Conservation (phyloP, 2,888 invertebrate genomes). For the Tromatobia lineatoria region DNA sequence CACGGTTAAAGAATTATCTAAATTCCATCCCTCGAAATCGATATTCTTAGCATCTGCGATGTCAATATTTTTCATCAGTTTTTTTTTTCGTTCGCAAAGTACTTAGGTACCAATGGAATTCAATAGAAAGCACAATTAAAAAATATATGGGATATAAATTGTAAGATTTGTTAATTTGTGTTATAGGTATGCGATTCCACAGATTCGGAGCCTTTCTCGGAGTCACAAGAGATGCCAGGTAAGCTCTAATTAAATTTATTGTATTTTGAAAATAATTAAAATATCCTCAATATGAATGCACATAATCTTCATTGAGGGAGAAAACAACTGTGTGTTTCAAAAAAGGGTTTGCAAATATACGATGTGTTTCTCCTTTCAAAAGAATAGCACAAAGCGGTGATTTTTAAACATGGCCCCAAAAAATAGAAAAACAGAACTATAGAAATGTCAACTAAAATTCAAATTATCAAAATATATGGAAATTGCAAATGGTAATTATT, state of each 20-base stretch:
- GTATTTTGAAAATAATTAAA: background rate
- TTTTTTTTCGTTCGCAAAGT: too few species aligned
- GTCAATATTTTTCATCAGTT: too few species aligned
- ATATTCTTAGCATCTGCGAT: too few species aligned
- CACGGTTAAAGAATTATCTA: too few species aligned
- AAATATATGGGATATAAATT: conserved; percentile 1
- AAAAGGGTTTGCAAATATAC: background rate
- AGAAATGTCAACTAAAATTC: too few species aligned
- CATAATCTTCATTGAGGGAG: background rate
- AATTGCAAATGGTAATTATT: too few species aligned
- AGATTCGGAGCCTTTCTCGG: conserved; percentile 32
- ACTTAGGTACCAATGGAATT: too few species aligned
- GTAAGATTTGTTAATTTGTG: conserved; percentile 14
- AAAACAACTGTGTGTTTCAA: background rate
- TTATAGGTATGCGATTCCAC: conserved; percentile 49
- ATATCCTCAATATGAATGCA: conserved; percentile 14
- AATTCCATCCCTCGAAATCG: background rate
- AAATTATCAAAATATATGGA: too few species aligned
- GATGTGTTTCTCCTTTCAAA: too few species aligned
- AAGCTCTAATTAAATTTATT: background rate
- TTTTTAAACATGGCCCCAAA: too few species aligned
- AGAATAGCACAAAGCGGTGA: too few species aligned
- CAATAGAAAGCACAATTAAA: background rate
- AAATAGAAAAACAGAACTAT: too few species aligned
- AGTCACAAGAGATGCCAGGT: conserved; percentile 61